A percentile compares a stretch with the other conserved stretches of the same genome.
Conservation (phyloP, 2,113 vertebrate genomes). For the Glaucidium brasilianum region DNA sequence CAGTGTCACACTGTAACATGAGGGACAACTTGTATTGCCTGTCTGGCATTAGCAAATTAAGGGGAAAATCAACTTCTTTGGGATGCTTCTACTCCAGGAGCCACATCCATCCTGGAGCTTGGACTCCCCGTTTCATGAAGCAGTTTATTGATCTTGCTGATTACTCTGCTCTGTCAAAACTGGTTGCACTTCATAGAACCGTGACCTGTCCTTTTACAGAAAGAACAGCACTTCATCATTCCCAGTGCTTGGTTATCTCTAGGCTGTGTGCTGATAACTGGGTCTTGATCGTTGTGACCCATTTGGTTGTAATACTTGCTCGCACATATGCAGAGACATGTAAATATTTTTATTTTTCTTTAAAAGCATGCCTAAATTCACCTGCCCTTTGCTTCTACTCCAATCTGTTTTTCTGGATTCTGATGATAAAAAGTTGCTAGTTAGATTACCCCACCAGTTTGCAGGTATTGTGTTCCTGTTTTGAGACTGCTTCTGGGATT, state of each 20-base stretch:
- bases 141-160: not conserved
- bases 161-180: not conserved
- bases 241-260: not conserved
- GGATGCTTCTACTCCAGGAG: not conserved
- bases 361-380: not conserved
- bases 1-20: not conserved
- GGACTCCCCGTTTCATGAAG: not conserved
- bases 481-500: not conserved
- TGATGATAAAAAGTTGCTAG: not conserved
- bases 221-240: not conserved
- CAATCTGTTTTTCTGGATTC: not conserved
- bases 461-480: not conserved
- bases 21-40: not conserved
- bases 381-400: not conserved
- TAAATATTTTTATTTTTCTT: not conserved
- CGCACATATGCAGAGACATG: not conserved
- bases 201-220: not conserved
- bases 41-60: not conserved
- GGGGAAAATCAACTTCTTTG: not conserved
- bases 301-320: not conserved
- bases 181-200: not conserved
- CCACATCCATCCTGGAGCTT: not conserved
- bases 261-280: not conserved
- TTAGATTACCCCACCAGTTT: not conserved
- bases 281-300: not conserved